Conservation (phyloP, 2,113 vertebrate genomes). For the Gnathonemus longibarbis region DNA sequence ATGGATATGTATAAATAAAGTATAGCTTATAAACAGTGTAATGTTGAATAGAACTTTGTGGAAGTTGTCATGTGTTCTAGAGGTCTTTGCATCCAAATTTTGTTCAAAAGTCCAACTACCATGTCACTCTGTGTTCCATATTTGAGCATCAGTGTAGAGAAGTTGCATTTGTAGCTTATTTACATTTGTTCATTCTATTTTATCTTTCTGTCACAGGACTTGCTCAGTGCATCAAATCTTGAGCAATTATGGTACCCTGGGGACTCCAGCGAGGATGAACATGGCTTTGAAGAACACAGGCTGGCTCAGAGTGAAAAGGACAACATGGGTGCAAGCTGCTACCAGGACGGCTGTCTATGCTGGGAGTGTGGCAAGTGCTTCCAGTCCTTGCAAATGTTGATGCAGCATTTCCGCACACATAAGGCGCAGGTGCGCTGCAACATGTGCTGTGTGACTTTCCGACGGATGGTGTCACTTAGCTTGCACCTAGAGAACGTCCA, state of each 20-base stretch:
- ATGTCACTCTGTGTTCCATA: not conserved
- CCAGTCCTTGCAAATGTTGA: conserved; percentile 27
- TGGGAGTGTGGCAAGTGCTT: conserved; percentile 47
- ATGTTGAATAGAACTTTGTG: not conserved
- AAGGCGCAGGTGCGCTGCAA: conserved; percentile 36
- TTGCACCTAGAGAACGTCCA: conserved; percentile 46
- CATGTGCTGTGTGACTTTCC: conserved; percentile 44
- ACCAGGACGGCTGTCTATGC: conserved; percentile 24
- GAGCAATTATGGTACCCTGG: conserved; percentile 27
- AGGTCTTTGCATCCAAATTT: not conserved
- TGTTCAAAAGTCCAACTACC: not conserved
- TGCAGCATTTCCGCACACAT: conserved; percentile 41
- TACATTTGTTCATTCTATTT: not conserved
- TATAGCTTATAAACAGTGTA: not conserved
- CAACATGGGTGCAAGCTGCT: not conserved
- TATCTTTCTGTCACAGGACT: conserved; percentile 30
- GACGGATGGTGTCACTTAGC: conserved; percentile 34
- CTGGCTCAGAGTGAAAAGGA: not conserved
- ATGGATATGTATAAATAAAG: not conserved
- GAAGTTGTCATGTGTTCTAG: not conserved
- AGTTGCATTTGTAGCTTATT: not conserved
- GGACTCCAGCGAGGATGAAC: conserved; percentile 40
- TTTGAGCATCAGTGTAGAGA: not conserved
- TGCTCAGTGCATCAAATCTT: not conserved
- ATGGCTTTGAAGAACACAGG: not conserved